These are phyloP conservation scores for Triplophysa siluroides DNA, from an alignment of 2,113 vertebrate genomes.

Conservation along the genomic window DNA sequence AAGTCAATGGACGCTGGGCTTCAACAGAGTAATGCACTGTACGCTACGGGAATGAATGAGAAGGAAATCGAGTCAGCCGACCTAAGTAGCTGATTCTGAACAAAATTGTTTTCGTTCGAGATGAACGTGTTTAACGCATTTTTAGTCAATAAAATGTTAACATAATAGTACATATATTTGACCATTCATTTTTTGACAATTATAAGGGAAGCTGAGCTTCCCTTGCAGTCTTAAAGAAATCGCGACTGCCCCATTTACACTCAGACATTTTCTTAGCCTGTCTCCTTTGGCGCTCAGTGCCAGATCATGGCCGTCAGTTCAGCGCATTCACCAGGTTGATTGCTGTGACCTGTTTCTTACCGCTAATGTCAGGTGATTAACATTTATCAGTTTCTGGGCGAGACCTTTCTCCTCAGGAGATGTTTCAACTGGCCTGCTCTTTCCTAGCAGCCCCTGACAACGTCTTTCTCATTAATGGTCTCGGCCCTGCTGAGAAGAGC, in stretches of 20 bases:
- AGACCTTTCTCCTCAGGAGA: conserved; percentile 69
- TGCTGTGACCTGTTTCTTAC: conserved; percentile 48
- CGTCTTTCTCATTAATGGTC: conserved; percentile 60
- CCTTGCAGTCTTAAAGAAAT: no score
- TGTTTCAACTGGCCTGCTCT: conserved; percentile 63
- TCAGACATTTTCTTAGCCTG: not conserved
- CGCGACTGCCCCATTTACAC: conserved; percentile 1
- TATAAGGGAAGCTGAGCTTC: no score
- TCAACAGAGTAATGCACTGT: no score
- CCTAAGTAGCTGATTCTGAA: no score
- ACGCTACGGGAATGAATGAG: no score
- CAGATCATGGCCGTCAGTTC: conserved; percentile 42
- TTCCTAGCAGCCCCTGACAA: conserved; percentile 55
- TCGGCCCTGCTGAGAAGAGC: conserved; percentile 19
- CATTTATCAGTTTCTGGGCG: conserved; percentile 74
- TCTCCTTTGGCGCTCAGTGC: conserved; percentile 29
- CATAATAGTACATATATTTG: no score
- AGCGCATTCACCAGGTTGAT: conserved; percentile 47
- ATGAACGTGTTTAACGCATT: no score
- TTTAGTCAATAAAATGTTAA: no score
- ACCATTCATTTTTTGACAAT: no score
- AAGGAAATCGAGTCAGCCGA: no score
- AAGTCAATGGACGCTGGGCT: no score
- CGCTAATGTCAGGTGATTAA: conserved; percentile 76
- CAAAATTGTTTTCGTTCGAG: no score